Evolutionary conservation across 2,888 invertebrate genomes (phyloP).

Genomic region (Tenthredo distinguenda): DNA sequence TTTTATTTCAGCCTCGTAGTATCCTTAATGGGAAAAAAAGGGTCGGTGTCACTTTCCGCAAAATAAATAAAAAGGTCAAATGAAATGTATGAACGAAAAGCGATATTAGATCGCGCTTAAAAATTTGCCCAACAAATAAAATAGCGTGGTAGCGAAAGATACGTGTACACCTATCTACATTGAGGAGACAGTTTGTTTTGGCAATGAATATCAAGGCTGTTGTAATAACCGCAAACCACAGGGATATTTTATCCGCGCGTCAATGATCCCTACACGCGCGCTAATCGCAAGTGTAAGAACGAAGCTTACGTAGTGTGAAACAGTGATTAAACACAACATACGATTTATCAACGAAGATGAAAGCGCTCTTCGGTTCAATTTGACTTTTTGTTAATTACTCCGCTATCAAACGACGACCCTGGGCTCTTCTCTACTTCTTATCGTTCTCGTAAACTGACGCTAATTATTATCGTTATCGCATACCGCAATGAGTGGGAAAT

Average conservation of each 20-base stretch:
- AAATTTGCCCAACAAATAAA: not conserved
- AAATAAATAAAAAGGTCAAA: not conserved
- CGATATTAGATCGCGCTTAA: not conserved
- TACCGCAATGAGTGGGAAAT: not conserved
- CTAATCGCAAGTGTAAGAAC: not conserved
- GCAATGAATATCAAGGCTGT: slow-evolving; percentile 13
- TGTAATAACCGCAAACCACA: slow-evolving; percentile 11
- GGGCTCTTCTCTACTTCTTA: not conserved
- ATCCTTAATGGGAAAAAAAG: not conserved
- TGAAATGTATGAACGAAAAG: not conserved
- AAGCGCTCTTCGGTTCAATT: not conserved
- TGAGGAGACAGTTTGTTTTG: slow-evolving; percentile 21
- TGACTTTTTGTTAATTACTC: not conserved
- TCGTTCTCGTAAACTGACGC: not conserved
- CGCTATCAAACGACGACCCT: not conserved
- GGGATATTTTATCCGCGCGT: slow-evolving; percentile 20
- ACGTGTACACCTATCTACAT: not conserved
- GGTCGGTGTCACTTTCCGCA: slow-evolving; percentile 14
- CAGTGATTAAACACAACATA: not conserved
- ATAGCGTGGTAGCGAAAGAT: not conserved
- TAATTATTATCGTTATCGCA: not conserved
- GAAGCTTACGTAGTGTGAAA: not conserved
- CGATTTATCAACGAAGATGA: not conserved
- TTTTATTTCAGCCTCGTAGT: not conserved
- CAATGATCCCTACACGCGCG: slow-evolving; percentile 30